These are phyloP conservation scores for Vanessa atalanta DNA, from an alignment of 1,140 invertebrate species.

Conservation along the genomic window DNA sequence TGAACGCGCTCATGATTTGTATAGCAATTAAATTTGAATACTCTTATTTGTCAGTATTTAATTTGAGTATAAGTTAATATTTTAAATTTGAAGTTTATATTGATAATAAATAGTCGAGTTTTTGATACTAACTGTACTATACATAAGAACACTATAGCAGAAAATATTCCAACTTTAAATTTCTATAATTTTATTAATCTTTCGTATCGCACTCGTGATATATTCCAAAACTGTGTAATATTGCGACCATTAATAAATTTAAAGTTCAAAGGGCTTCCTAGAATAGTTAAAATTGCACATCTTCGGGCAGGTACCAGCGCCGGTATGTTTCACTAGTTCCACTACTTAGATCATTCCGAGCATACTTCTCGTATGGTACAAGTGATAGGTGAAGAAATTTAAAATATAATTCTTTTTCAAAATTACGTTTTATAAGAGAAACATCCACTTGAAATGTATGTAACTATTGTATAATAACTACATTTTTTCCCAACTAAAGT, in stretches of 20 bases:
- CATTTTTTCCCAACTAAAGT: too few species aligned
- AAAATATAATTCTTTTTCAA: background rate
- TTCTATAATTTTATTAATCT: background rate
- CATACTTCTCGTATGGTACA: constrained; percentile 47
- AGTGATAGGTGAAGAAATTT: constrained; percentile 31
- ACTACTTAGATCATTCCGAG: constrained; percentile 54
- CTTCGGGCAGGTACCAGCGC: constrained; percentile 39
- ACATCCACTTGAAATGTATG: too few species aligned
- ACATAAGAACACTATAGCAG: background rate
- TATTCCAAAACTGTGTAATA: background rate
- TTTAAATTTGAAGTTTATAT: too few species aligned
- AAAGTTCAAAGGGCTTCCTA: constrained; percentile 33
- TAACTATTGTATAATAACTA: too few species aligned
- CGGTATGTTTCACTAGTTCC: constrained; percentile 42
- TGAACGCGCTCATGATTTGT: too few species aligned
- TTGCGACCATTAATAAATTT: constrained; percentile 16
- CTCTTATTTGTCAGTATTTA: too few species aligned
- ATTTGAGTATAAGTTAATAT: too few species aligned
- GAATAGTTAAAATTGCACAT: constrained; percentile 40
- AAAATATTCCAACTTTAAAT: background rate
- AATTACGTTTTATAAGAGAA: too few species aligned
- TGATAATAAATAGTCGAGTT: too few species aligned
- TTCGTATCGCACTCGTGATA: background rate
- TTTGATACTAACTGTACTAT: too few species aligned
- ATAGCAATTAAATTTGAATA: too few species aligned